These are phyloP conservation scores for Tympanoctomys barrerae DNA, from an alignment of 2,797 vertebrate genomes.

Conservation along the genomic window DNA sequence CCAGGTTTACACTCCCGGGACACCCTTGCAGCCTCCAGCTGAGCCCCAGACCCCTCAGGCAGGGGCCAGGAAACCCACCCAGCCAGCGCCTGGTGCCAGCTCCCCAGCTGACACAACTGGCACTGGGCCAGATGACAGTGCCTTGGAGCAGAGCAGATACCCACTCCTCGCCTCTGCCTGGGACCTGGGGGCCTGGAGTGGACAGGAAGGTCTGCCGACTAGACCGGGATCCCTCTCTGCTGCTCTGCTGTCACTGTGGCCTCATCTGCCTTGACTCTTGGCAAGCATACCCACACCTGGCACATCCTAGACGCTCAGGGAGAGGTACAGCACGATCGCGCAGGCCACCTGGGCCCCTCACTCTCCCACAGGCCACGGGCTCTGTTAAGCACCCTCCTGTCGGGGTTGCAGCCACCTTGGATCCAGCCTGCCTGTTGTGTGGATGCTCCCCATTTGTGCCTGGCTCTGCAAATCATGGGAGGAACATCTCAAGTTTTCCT, in stretches of 20 bases:
- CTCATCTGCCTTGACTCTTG: neutral
- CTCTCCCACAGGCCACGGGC: neutral
- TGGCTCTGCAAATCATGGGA: accelerated
- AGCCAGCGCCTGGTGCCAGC: neutral
- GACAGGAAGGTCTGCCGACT: neutral
- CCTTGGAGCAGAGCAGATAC: neutral
- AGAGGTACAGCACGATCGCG: accelerated
- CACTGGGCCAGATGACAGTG: neutral
- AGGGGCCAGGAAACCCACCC: accelerated
- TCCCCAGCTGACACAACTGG: neutral
- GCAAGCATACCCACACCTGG: neutral
- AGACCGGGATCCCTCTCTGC: neutral
- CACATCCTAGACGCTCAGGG: neutral
- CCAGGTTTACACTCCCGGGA: conserved; percentile 9
- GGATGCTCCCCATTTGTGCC: accelerated
- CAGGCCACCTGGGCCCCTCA: accelerated
- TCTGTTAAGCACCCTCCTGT: neutral
- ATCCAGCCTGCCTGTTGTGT: neutral
- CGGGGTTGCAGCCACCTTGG: neutral
- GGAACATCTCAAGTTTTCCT: neutral
- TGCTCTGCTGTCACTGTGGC: neutral
- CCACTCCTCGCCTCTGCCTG: neutral
- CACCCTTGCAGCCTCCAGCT: neutral
- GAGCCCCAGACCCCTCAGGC: neutral
- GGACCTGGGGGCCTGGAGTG: no score